Conservation (phyloP, 2,888 invertebrate genomes). For the Phrixothrix hirtus region DNA sequence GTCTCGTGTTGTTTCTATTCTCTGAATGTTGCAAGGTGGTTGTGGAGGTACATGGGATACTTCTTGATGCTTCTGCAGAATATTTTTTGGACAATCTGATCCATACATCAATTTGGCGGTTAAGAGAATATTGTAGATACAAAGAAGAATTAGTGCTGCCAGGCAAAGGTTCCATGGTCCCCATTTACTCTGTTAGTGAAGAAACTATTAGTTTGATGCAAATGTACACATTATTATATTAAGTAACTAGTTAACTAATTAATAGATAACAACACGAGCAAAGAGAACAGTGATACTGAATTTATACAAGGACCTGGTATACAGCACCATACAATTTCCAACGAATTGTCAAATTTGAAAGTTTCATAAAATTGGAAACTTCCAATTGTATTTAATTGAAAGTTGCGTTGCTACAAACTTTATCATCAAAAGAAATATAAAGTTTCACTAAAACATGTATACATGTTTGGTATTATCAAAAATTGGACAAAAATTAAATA, state of each 20-base stretch:
- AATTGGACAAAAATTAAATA: too few relatives aligned
- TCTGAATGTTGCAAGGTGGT: conserved; percentile 25
- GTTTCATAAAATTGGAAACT: too few relatives aligned
- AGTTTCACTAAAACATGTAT: too few relatives aligned
- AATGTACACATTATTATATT: neutral
- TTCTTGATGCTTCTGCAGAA: conserved; percentile 35
- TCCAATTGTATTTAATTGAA: too few relatives aligned
- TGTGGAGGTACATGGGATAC: conserved; percentile 17
- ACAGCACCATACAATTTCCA: too few relatives aligned
- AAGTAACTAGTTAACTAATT: neutral
- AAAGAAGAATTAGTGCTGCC: conserved; percentile 66
- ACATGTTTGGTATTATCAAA: too few relatives aligned
- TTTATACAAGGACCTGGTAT: too few relatives aligned
- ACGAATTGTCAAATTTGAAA: too few relatives aligned
- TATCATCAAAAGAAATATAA: too few relatives aligned
- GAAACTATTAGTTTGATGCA: conserved; percentile 6
- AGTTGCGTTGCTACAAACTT: too few relatives aligned
- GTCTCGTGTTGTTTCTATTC: conserved; percentile 53
- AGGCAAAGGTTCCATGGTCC: conserved; percentile 73
- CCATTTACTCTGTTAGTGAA: conserved; percentile 57
- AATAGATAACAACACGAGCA: too few relatives aligned
- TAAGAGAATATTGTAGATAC: conserved; percentile 66
- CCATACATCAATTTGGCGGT: conserved; percentile 62
- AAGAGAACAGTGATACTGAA: too few relatives aligned
- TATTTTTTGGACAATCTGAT: conserved; percentile 52